These are phyloP conservation scores for Lepus europaeus DNA, from an alignment of 2,113 vertebrate genomes.

Conservation along the genomic window DNA sequence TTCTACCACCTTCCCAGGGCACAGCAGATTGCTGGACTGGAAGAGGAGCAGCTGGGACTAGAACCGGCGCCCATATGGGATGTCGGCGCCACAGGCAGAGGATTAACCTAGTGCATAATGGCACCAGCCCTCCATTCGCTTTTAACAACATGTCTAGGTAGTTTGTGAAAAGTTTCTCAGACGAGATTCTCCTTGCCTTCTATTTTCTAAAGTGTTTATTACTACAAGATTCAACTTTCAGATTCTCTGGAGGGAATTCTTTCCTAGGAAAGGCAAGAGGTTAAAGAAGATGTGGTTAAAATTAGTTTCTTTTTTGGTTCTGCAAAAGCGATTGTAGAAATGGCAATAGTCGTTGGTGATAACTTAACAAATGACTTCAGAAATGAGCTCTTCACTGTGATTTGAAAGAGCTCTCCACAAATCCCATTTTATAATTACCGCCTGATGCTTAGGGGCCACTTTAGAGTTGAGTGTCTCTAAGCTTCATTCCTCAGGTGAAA, in stretches of 20 bases:
- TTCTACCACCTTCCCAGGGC: no score
- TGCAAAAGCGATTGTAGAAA: not conserved
- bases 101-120: no score
- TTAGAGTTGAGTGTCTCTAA: conserved; percentile 7
- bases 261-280: conserved; percentile 62
- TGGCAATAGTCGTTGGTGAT: conserved; percentile 14
- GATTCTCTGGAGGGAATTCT: conserved; percentile 75
- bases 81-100: no score
- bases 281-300: conserved; percentile 71
- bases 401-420: conserved; percentile 40
- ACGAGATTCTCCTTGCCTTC: conserved; percentile 52
- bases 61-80: no score
- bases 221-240: conserved; percentile 77
- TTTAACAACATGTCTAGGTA: conserved; percentile 50
- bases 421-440: conserved; percentile 58
- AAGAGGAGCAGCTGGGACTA: no score
- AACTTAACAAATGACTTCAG: conserved; percentile 68
- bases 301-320: conserved; percentile 67
- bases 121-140: not conserved
- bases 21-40: no score
- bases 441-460: conserved; percentile 44
- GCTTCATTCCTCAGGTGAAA: conserved; percentile 40
- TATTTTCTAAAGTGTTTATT: conserved; percentile 68
- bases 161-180: conserved; percentile 68
- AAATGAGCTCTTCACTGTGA: conserved; percentile 61